Conservation (phyloP, 1,140 invertebrate species). For the Drosophila pruinosa region DNA sequence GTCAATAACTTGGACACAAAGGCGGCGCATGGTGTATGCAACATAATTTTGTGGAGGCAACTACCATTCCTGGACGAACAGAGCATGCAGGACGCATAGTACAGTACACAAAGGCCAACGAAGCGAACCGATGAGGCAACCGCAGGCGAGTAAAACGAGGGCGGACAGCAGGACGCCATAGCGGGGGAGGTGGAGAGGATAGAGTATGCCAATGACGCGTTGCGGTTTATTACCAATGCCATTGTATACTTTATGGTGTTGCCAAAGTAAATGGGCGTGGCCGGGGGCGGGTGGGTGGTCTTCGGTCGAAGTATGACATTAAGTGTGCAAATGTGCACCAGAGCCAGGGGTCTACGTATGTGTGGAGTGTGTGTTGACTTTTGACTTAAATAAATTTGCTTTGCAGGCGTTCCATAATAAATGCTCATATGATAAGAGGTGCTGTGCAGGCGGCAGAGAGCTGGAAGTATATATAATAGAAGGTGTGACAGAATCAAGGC, state of each 20-base stretch:
- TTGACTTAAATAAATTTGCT: constrained; percentile 66
- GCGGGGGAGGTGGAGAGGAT: background rate
- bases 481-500: constrained; percentile 4
- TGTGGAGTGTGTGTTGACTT: constrained; percentile 40
- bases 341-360: constrained; percentile 6
- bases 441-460: background rate
- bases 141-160: constrained; percentile 1
- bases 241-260: constrained; percentile 69
- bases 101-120: constrained; percentile 39
- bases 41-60: constrained; percentile 48
- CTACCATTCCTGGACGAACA: background rate
- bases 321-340: constrained; percentile 58
- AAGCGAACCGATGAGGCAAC: constrained; percentile 25
- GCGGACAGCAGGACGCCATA: background rate
- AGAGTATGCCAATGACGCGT: constrained; percentile 58
- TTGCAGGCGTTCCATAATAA: constrained; percentile 36
- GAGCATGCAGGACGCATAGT: background rate
- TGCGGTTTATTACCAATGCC: constrained; percentile 69
- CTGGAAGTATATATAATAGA: background rate
- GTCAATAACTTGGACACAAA: constrained; percentile 61
- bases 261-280: constrained; percentile 62
- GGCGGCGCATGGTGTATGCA: constrained; percentile 39
- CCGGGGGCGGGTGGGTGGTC: constrained; percentile 2
- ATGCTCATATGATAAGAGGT: constrained; percentile 10
- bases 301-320: constrained; percentile 47